phyloP scores from a whole-genome alignment of 2,113 vertebrate species.

The Dermatemys mawii region DNA sequence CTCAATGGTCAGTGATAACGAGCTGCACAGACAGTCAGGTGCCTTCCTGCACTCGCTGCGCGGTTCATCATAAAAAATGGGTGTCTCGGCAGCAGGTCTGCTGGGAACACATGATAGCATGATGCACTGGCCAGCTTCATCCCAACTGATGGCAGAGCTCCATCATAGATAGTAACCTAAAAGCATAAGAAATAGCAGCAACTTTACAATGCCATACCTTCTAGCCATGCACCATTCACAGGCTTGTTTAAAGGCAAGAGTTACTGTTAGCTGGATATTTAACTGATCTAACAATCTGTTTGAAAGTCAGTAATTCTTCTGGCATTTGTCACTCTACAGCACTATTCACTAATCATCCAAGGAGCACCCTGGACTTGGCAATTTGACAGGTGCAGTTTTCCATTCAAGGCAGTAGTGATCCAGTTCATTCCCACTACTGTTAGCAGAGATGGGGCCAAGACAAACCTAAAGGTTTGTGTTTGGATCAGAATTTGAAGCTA shows the following conservation, averaged over 20 bases:
- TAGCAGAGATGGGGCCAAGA: neutral
- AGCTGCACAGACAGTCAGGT: constrained; percentile 51
- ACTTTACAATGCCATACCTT: neutral
- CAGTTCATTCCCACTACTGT: neutral
- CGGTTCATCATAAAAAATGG: constrained; percentile 73
- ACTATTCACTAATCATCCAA: neutral
- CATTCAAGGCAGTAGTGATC: neutral
- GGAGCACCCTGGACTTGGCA: neutral
- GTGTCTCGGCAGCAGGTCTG: constrained; percentile 76
- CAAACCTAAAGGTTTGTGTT: neutral
- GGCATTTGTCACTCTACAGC: neutral
- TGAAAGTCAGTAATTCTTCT: neutral
- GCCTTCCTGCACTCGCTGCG: constrained; percentile 72
- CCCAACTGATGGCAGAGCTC: constrained; percentile 60
- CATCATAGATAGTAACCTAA: constrained; percentile 31
- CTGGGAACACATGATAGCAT: constrained; percentile 87
- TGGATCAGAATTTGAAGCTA: neutral
- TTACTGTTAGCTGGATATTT: neutral
- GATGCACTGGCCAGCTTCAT: constrained; percentile 70
- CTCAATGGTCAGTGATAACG: constrained; percentile 71
- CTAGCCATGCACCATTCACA: neutral
- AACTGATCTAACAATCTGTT: neutral
- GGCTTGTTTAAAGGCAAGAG: neutral
- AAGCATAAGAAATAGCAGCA: neutral
- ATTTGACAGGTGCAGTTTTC: neutral